Conservation (phyloP, 2,888 invertebrate genomes). For the Amblyjoppa fuscipennis region DNA sequence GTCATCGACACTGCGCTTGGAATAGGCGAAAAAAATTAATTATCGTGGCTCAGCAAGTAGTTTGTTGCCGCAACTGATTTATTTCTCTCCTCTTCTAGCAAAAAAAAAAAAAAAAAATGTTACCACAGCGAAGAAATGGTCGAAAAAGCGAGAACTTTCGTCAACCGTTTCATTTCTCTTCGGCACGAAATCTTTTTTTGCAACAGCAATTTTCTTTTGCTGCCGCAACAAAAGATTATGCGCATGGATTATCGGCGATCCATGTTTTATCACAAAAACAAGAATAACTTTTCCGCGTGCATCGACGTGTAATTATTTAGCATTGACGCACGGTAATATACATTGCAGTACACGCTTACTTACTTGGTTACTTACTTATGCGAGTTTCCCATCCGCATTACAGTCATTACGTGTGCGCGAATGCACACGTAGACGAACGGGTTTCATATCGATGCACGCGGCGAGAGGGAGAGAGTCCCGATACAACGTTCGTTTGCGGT, state of each 20-base stretch:
- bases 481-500: slow-evolving; percentile 54
- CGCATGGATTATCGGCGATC: too few species aligned
- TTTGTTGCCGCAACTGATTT: too few species aligned
- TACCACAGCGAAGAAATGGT: too few species aligned
- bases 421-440: neutral
- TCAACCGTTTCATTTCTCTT: too few species aligned
- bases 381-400: slow-evolving; percentile 11
- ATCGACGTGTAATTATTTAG: slow-evolving; percentile 1
- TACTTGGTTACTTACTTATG: slow-evolving; percentile 14
- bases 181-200: too few species aligned
- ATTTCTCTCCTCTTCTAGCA: too few species aligned
- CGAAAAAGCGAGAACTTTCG: too few species aligned
- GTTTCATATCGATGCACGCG: neutral
- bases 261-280: too few species aligned
- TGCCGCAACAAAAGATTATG: too few species aligned
- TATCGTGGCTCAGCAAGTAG: too few species aligned
- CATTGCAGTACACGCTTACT: neutral
- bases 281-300: neutral
- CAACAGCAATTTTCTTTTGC: too few species aligned
- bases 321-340: slow-evolving; percentile 16
- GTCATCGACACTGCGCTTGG: slow-evolving; percentile 22
- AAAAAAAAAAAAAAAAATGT: too few species aligned
- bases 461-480: neutral
- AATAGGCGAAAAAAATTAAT: neutral
- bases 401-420: neutral